Conservation (phyloP, 2,797 vertebrate species). For the Steatocranus sp. region DNA sequence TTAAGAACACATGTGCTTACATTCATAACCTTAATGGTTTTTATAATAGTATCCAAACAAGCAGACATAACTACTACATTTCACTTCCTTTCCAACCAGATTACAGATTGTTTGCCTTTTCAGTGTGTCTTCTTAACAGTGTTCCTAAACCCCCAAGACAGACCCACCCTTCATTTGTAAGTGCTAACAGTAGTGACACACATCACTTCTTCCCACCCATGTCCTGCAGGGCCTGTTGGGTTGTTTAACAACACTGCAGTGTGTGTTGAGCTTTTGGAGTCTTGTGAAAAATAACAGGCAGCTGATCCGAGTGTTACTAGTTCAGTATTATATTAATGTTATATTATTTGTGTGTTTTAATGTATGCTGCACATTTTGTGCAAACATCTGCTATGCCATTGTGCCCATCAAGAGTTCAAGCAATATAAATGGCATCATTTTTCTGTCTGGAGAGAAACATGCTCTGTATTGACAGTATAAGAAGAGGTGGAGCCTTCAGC, state of each 20-base stretch:
- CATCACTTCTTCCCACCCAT: conserved; percentile 23
- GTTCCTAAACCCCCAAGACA: conserved; percentile 4
- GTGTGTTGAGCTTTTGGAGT: conserved; percentile 29
- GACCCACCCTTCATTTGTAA: conserved; percentile 49
- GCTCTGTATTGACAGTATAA: background rate
- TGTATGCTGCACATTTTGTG: background rate
- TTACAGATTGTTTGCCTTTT: background rate
- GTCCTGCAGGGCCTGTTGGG: conserved; percentile 57
- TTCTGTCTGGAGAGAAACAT: conserved; percentile 22
- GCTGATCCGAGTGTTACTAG: conserved; percentile 7
- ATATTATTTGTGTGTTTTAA: background rate
- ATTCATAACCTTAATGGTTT: background rate
- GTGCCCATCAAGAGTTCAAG: conserved; percentile 21
- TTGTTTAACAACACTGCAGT: conserved; percentile 53
- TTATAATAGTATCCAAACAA: background rate
- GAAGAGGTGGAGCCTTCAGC: background rate
- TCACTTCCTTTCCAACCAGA: background rate
- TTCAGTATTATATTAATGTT: background rate
- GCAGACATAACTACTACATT: background rate
- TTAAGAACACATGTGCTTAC: background rate
- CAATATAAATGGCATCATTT: conserved; percentile 33
- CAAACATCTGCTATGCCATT: conserved; percentile 1
- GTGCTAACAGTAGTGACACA: background rate
- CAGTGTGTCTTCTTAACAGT: conserved; percentile 15
- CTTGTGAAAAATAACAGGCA: conserved; percentile 18